Evolutionary conservation across 2,888 invertebrate genomes (phyloP).

Genomic region (Molanna angustata): DNA sequence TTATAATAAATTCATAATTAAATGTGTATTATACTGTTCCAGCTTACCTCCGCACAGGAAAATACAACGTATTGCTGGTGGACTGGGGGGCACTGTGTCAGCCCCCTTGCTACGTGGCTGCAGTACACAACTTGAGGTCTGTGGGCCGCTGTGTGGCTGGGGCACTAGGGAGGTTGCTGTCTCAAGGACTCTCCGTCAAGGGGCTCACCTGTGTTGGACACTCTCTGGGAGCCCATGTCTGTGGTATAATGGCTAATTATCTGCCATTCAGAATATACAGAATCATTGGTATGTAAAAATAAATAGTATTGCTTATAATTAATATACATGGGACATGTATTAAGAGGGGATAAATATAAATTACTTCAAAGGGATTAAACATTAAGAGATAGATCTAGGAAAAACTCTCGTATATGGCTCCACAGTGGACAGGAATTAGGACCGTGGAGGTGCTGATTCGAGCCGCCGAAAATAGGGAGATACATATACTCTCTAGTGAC

Average conservation of each 20-base stretch:
- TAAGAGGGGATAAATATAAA: no score
- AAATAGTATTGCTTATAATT: no score
- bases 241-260: conserved; percentile 71
- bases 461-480: no score
- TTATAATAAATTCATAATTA: no score
- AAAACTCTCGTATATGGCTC: no score
- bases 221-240: conserved; percentile 73
- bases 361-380: no score
- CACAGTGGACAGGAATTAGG: no score
- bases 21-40: conserved; percentile 18
- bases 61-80: conserved; percentile 73
- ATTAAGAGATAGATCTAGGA: no score
- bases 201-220: conserved; percentile 74
- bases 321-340: no score
- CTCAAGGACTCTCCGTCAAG: conserved; percentile 63
- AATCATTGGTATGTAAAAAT: conserved; percentile 72
- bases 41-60: conserved; percentile 72
- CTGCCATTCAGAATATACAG: conserved; percentile 69
- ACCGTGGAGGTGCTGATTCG: no score
- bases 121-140: conserved; percentile 71
- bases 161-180: conserved; percentile 60
- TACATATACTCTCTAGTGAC: no score
- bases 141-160: conserved; percentile 69
- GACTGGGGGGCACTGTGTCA: conserved; percentile 73
- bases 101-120: conserved; percentile 71